phyloP scores from a whole-genome alignment of 2,113 vertebrate genomes.

The Misgurnus anguillicaudatus region DNA sequence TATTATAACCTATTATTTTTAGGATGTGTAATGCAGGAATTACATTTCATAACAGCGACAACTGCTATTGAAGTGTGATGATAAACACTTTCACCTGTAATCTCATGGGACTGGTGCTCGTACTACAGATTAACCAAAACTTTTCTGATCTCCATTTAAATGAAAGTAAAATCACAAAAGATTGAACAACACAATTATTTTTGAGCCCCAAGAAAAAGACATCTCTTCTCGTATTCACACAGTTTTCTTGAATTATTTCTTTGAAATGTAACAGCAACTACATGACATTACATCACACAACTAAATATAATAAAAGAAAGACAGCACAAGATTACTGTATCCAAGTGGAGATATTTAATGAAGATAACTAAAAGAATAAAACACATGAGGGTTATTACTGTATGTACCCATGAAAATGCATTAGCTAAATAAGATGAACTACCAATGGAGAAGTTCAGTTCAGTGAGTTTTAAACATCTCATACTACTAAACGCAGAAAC shows the following conservation, averaged over 20 bases:
- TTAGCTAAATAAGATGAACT: not conserved
- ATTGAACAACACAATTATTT: not conserved
- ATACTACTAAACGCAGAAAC: not conserved
- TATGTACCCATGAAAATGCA: slow-evolving; percentile 21
- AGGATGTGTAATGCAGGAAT: not conserved
- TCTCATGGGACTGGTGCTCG: not conserved
- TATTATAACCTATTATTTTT: not conserved
- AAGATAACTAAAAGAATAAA: slow-evolving; percentile 30
- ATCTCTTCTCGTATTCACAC: too few species aligned
- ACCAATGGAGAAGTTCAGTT: too few species aligned
- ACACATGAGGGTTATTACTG: not conserved
- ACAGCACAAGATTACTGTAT: not conserved
- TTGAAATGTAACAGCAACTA: not conserved
- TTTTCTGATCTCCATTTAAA: slow-evolving; percentile 29
- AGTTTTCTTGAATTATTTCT: not conserved
- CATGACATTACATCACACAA: not conserved
- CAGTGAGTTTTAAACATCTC: not conserved
- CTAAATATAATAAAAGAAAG: not conserved
- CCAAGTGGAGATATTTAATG: slow-evolving; percentile 19
- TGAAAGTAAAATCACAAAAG: slow-evolving; percentile 61
- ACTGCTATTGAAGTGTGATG: not conserved
- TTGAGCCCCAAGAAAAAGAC: not conserved
- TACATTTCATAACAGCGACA: not conserved
- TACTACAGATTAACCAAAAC: slow-evolving; percentile 7
- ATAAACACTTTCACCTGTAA: slow-evolving; percentile 5